phyloP scores from a whole-genome alignment of 2,797 vertebrate genomes.

The Ambastaia sidthimunki region DNA sequence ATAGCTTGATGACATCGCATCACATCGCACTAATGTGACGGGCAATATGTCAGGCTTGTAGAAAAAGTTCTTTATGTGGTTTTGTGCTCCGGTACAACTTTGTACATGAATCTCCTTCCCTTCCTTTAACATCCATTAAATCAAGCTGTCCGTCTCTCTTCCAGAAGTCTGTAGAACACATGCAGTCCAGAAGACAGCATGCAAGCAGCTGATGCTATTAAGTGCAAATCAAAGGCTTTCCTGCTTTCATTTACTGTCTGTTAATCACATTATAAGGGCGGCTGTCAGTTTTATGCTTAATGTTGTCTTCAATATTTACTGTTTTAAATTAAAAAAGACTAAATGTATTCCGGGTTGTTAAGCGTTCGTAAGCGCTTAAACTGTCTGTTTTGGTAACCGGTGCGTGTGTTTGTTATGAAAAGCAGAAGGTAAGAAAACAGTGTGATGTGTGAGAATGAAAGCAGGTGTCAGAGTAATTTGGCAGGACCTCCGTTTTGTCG shows the following conservation, averaged over 20 bases:
- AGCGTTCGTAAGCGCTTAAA: conserved; percentile 44
- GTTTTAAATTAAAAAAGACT: conserved; percentile 20
- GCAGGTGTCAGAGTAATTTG: conserved; percentile 46
- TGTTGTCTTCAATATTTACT: conserved; percentile 22
- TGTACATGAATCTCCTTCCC: conserved; percentile 14
- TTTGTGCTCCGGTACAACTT: conserved; percentile 20
- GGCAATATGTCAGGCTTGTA: conserved; percentile 5
- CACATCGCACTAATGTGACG: conserved; percentile 23
- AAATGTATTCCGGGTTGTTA: background rate
- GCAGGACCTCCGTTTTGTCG: conserved; percentile 17
- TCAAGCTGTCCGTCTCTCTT: conserved; percentile 37
- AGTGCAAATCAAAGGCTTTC: conserved; percentile 47
- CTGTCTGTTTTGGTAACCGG: conserved; percentile 39
- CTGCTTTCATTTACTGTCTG: conserved; percentile 62
- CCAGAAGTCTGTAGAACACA: conserved; percentile 50
- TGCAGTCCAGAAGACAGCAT: conserved; percentile 59
- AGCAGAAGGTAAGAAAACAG: conserved; percentile 23
- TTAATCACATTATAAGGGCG: conserved; percentile 41
- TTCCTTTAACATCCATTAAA: conserved; percentile 23
- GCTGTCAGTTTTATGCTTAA: conserved; percentile 24
- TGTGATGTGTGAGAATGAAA: conserved; percentile 19
- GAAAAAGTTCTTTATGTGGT: conserved; percentile 7
- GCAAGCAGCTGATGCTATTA: conserved; percentile 52
- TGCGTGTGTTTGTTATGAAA: conserved; percentile 43
- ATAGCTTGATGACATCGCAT: background rate